Base-by-base conservation (phyloP, 2,888 invertebrate species). In the Troides helena region DNA sequence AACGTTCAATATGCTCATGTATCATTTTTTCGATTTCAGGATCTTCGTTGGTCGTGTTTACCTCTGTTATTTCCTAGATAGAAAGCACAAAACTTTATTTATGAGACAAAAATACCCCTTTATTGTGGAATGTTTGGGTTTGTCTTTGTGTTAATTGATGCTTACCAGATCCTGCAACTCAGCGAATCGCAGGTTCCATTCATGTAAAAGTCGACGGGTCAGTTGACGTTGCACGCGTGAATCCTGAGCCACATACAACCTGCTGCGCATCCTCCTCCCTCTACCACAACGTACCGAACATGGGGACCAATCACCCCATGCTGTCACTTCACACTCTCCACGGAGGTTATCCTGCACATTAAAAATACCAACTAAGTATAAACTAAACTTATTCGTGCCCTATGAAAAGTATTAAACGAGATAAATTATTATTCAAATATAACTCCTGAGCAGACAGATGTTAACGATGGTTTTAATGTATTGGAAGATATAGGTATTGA, bases 291-390 rank as follows among this genome's bases (percentile, higher is more conserved):
- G 94, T 39, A 95, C 95, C 18, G 96, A 94, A 83, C 98, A 98
- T 1, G 96, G 95, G 2, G 96, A 95, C 97, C 97, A 98, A 14
- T 94, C 93, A 62, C 96, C 95, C 98, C 98, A 98, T 5, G 93
- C 85, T 0, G 95, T 94, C 70, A 95, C 94, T 8, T 92, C 93
- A 80, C 97, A 98, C 23, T 83, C 83, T 12, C 83, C 81, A 43
- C 76, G 77, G 0, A 85, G 81, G 1, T 77, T 76, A 57, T 90
- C 88, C 91, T 90, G 43, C 1, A 58, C 57, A n/a, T 58, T 57
- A 8, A 58, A 46, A 14, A 46, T 46, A 14, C 14, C 46, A 10
- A 14, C 46, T 46, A 46, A 46, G 3, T 46, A 46, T 46, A 3
- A n/a, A 53, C 53, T 18, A 53, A 53, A 18, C 53, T n/a, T n/a